A percentile compares a stretch with the other conserved stretches of the same genome.
Evolutionary conservation across 2,113 vertebrate species (phyloP).

Genomic region (Microtus pennsylvanicus): DNA sequence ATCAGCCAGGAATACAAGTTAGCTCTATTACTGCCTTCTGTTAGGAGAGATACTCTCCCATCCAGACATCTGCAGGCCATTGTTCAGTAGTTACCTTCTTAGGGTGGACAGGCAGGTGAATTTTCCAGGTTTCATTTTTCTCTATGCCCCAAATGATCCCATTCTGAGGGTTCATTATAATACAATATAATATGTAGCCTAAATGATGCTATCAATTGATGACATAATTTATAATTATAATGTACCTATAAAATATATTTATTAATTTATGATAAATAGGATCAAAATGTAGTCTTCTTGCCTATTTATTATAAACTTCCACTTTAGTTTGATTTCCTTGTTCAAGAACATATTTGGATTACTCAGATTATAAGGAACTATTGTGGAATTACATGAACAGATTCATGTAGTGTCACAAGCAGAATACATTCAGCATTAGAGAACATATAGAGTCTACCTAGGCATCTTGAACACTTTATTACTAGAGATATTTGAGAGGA

Average conservation of each 20-base stretch:
- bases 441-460: background rate
- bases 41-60: background rate
- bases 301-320: background rate
- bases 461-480: background rate
- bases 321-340: constrained; percentile 32
- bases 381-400: background rate
- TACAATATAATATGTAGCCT: background rate
- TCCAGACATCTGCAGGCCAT: background rate
- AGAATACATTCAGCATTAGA: background rate
- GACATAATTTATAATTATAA: background rate
- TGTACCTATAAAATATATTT: background rate
- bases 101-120: background rate
- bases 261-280: background rate
- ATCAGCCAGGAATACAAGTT: background rate
- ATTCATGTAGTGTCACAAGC: background rate
- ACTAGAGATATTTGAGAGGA: constrained; percentile 5
- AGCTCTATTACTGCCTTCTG: background rate
- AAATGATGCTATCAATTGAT: background rate
- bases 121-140: constrained; percentile 27
- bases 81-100: background rate
- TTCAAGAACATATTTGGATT: background rate
- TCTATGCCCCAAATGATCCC: background rate
- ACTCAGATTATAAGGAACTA: background rate
- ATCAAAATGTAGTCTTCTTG: constrained; percentile 1
- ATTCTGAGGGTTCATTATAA: background rate